Evolutionary conservation across 92 coral and sea anemone species (phyloP).

Genomic region (Parazoanthus swiftii): DNA sequence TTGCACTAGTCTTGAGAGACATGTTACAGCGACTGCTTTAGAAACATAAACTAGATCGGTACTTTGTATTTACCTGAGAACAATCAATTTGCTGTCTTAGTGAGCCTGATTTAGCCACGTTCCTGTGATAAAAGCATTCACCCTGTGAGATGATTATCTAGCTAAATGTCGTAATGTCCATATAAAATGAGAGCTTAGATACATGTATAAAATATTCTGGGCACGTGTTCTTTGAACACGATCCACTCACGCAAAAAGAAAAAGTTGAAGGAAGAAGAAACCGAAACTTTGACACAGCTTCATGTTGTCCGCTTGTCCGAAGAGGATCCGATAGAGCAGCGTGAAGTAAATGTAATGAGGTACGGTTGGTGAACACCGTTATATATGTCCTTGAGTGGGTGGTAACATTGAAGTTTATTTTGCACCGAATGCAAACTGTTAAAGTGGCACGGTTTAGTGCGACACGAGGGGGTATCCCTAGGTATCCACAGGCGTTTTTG

Average conservation of each 20-base stretch:
- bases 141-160: slow-evolving; percentile 31
- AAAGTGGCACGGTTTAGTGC: slow-evolving; percentile 29
- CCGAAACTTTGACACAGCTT: slow-evolving; percentile 12
- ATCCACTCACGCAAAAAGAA: slow-evolving; percentile 35
- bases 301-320: slow-evolving; percentile 26
- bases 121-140: background rate
- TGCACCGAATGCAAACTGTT: slow-evolving; percentile 30
- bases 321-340: background rate
- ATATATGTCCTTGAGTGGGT: slow-evolving; percentile 45
- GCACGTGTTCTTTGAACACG: slow-evolving; percentile 27
- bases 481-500: slow-evolving; percentile 41
- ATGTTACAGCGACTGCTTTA: background rate
- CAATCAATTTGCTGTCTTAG: slow-evolving; percentile 8
- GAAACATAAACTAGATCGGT: background rate
- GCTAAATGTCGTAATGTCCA: background rate
- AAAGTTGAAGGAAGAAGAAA: slow-evolving; percentile 8
- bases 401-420: slow-evolving; percentile 44
- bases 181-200: background rate
- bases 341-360: background rate
- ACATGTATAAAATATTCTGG: background rate
- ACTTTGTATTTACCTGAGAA: slow-evolving; percentile 4
- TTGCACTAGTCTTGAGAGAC: background rate
- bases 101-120: slow-evolving; percentile 5
- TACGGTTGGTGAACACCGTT: slow-evolving; percentile 3
- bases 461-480: slow-evolving; percentile 37